These are phyloP conservation scores for Alectoris magna DNA, from an alignment of 2,797 vertebrate species.

Conservation along the genomic window DNA sequence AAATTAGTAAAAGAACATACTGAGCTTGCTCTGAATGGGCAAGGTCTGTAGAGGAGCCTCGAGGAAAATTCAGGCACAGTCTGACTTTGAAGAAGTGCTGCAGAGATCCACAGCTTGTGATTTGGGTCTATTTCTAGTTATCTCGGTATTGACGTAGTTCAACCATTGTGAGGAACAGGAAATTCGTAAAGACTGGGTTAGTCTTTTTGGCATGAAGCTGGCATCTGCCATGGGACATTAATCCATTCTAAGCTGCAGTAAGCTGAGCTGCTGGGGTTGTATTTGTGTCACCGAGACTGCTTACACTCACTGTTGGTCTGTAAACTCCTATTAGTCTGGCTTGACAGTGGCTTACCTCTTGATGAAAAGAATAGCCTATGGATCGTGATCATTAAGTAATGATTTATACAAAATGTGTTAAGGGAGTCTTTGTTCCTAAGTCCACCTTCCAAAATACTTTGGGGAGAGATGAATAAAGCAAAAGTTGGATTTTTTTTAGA, in stretches of 20 bases:
- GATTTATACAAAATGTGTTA: background rate
- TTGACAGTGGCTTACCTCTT: slow-evolving; percentile 20
- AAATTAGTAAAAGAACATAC: background rate
- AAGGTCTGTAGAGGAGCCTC: background rate
- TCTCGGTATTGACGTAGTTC: background rate
- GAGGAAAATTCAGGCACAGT: background rate
- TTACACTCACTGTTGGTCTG: background rate
- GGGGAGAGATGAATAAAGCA: background rate
- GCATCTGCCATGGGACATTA: slow-evolving; percentile 10
- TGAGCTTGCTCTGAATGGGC: background rate
- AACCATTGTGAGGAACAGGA: background rate
- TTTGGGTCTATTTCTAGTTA: background rate
- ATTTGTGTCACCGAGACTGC: background rate
- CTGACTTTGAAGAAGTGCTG: background rate
- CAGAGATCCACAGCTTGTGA: background rate
- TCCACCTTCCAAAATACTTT: background rate
- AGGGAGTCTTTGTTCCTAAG: slow-evolving; percentile 5
- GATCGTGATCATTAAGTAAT: background rate
- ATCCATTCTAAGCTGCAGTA: slow-evolving; percentile 40
- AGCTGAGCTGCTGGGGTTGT: slow-evolving; percentile 50
- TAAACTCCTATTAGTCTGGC: slow-evolving; percentile 33
- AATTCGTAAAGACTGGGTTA: background rate
- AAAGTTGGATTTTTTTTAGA: background rate
- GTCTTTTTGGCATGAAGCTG: slow-evolving; percentile 15
- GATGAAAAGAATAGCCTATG: slow-evolving; percentile 5